Base-by-base conservation (phyloP, 2,113 vertebrate genomes). In the Cynocephalus volans region DNA sequence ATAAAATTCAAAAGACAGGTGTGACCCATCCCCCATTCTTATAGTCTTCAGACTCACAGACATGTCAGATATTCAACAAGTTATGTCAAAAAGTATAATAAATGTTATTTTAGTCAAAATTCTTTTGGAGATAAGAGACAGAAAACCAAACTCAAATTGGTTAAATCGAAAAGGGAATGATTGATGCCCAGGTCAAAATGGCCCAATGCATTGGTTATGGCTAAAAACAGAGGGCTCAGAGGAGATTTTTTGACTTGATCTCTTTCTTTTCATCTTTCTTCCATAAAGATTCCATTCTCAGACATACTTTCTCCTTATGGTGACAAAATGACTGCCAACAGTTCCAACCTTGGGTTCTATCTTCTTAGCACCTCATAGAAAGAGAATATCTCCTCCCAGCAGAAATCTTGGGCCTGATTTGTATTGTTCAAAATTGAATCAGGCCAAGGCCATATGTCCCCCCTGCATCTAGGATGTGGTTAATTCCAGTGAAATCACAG, bases 111-210 rank as follows among this genome's bases (percentile, higher is more conserved):
- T 88, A 69, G 19, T 60, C 15, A 75, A 41, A 67, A 80, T 83
- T 83, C 62, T 91, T 96, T 95, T 93, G 58, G 50, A 52, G 84
- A 54, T 33, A 76, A 96, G 17, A 76, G 24, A 79, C 11, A 69
- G 82, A 67, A n/a, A 83, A n/a, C 0, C 13, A 8, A 81, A 60
- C 14, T 26, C 41, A 48, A 56, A n/a, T 41, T 76, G 65, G 3
- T 60, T 31, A 88, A 87, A 65, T 85, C 11, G 87, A 87, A 91
- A 17, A 56, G 19, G 17, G n/a, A 83, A 83, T 52, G 24, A 52
- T 81, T 85, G 24, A 17, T 6, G 67, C 54, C 56, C 2, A 45
- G 67, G 75, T 82, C 5, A 86, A 41, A 94, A 62, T 3, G 7
- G 26, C 36, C 24, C 56, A 90, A 12, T 48, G 52, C 14, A 10